Base-by-base conservation (phyloP, 2,113 vertebrate genomes). In the Platanista minor region DNA sequence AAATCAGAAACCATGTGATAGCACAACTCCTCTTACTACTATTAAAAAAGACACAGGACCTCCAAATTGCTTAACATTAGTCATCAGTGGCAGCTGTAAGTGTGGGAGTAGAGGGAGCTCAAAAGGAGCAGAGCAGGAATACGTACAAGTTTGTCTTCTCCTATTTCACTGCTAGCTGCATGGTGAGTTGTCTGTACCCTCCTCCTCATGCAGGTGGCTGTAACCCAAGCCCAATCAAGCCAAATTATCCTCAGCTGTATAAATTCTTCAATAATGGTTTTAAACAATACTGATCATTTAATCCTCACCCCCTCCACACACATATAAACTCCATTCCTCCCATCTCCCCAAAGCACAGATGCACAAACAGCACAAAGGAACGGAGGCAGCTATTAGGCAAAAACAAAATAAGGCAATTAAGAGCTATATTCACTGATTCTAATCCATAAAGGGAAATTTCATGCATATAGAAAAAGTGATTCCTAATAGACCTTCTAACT, bases 1-100 rank as follows among this genome's bases (percentile, higher is more conserved):
- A 96, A 95, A 90, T 71, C 43, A 95, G 92, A 95, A 90, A 31
- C 75, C 86, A 87, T 10, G 23, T 90, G 80, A 93, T 59, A 81
- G 36, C 85, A 90, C 59, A 90, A 94, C 39, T 95, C 80, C 27
- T 95, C 61, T 90, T 93, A 77, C 36, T 95, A 69, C 69, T 93
- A 93, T 82, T 77, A 87, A 95, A 87, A 95, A 90, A 96, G 87
- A 82, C 57, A 87, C 11, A 91, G 33, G 67, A 54, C 4, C 74
- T 84, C 49, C 52, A 90, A 64, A 87, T 61, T 83, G 64, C 57
- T 89, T 39, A 91, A 72, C 46, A 33, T 85, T 81, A 94, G 87
- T 95, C 93, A 91, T 61, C 83, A 67, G 39, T 66, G 52, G 69
- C 83, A 95, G 82, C 43, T 93, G 77, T 91, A 91, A 85, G 46